Evolutionary conservation across 1,140 invertebrate species (phyloP).

Genomic region (Charaxes varanes): DNA sequence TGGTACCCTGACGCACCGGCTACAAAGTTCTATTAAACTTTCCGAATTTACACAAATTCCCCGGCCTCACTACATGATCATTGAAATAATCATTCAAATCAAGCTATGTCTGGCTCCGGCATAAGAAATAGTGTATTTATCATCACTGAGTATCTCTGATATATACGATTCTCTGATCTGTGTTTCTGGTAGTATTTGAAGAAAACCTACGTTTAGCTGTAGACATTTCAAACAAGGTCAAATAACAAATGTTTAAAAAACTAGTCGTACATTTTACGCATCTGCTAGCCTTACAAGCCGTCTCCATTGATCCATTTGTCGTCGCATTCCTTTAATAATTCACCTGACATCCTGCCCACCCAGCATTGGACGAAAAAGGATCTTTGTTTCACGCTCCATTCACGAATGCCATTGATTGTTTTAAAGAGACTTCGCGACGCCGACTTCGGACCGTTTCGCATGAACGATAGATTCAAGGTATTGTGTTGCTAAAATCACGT

Average conservation of each 20-base stretch:
- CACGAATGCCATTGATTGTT: conserved; percentile 71
- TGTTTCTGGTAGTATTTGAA: no score
- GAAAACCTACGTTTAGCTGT: no score
- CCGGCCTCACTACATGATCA: no score
- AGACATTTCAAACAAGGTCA: no score
- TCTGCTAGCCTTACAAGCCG: conserved; percentile 10
- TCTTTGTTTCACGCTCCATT: conserved; percentile 66
- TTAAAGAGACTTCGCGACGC: conserved; percentile 68
- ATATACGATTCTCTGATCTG: no score
- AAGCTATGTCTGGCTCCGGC: no score
- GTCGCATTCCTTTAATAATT: conserved; percentile 38
- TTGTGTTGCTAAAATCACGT: conserved; percentile 57
- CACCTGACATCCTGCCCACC: conserved; percentile 57
- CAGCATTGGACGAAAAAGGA: conserved; percentile 40
- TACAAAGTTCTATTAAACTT: no score
- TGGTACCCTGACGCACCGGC: no score
- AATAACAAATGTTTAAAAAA: conserved; percentile 7
- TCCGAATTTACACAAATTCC: no score
- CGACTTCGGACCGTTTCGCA: conserved; percentile 45
- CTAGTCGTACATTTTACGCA: conserved; percentile 10
- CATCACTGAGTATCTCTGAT: no score
- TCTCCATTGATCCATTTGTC: conserved; percentile 28
- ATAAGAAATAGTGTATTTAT: no score
- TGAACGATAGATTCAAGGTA: conserved; percentile 45
- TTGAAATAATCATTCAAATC: no score